Evolutionary conservation across 2,113 vertebrate genomes (phyloP), one percentile per base, ranked within the genome.

Genomic region (Ibidorhyncha struthersii): DNA sequence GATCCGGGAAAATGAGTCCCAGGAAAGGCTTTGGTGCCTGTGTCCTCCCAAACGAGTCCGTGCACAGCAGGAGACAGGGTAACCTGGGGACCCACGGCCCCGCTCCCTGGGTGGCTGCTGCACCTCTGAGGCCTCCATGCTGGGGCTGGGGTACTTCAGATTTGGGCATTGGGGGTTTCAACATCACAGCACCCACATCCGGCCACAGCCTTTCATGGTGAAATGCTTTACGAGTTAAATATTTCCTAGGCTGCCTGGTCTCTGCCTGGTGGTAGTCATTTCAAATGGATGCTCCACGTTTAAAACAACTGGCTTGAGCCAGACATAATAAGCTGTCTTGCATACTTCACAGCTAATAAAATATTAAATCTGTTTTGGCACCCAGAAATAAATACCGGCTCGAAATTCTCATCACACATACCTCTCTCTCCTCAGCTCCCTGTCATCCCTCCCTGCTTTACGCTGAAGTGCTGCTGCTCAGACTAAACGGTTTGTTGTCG

Each of bases 271-370:
- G 17, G 47, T 25, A 93, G 63, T 40, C 2, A 29, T 83, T 94
- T 73, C 67, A 81, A 53, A 78, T 26, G 36, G 89, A 70, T 89
- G 62, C 25, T 36, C 86, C 1, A 9, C 50, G 14, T 77, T 86
- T 82, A 67, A 79, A 83, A 84, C 47, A 32, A 76, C 55, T 56
- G 58, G 32, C 80, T 62, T 16, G 52, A 87, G 90, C 61, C 52
- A 78, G 58, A 6, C 25, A 7, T 49, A 58, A 83, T 89, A 72
- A 89, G 82, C 88, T 86, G 49, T 58, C 79, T 77, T 32, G 14
- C 58, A 47, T 40, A 38, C 76, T 92, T 71, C 63, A 49, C 16
- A 71, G 66, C 83, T 95, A 81, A 86, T 96, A 29, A 96, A 96
- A 91, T 89, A 95, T 95, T 92, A 58, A 91, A 66, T 61, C 73